Evolutionary conservation across 1,140 invertebrate species (phyloP).

Genomic region (Sycophaga agraensis): DNA sequence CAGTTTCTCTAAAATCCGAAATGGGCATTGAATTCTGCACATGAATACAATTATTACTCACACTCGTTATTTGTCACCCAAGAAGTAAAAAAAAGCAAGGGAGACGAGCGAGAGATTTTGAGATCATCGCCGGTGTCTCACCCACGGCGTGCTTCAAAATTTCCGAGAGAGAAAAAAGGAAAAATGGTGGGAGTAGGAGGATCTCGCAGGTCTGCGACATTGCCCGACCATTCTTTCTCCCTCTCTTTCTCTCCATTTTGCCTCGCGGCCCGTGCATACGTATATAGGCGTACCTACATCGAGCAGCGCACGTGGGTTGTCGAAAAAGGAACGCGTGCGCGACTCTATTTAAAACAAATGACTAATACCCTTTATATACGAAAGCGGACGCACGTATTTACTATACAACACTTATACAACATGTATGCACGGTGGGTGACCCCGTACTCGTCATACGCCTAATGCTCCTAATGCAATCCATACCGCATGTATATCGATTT

Average conservation of each 20-base stretch:
- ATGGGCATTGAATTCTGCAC: too few species aligned
- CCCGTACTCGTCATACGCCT: too few species aligned
- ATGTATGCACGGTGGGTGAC: too few species aligned
- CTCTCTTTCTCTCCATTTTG: background rate
- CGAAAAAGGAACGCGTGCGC: slow-evolving; percentile 21
- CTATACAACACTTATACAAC: too few species aligned
- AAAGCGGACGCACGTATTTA: too few species aligned
- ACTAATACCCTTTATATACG: slow-evolving; percentile 15
- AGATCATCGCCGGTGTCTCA: background rate
- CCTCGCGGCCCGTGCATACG: background rate
- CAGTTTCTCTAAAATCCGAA: too few species aligned
- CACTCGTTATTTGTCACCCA: background rate
- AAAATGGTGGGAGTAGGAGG: too few species aligned
- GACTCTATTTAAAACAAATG: slow-evolving; percentile 27
- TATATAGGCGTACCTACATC: background rate
- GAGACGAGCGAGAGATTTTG: background rate
- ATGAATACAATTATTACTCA: background rate
- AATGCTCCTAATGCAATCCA: too few species aligned
- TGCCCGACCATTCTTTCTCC: background rate
- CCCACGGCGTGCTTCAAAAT: too few species aligned
- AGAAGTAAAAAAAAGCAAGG: background rate
- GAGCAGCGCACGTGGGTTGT: background rate
- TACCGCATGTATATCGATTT: too few species aligned
- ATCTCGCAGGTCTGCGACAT: background rate
- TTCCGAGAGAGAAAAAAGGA: too few species aligned